Evolutionary conservation across 2,113 vertebrate species (phyloP).

Genomic region (Bambusicola thoracicus): DNA sequence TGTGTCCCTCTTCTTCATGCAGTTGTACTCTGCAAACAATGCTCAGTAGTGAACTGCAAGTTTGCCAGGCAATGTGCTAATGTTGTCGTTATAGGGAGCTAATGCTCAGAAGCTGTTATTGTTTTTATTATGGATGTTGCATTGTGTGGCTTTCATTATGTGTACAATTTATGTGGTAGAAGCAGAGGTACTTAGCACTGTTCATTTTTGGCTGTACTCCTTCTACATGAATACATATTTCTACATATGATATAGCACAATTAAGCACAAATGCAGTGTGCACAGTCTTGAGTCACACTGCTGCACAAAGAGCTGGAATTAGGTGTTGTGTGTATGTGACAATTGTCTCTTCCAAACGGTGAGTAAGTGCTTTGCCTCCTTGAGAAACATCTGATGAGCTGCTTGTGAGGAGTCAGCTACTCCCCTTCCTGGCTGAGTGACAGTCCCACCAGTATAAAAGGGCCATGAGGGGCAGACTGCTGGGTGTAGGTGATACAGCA

Average conservation of each 20-base stretch:
- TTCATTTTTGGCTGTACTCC: neutral
- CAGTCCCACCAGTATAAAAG: constrained; percentile 10
- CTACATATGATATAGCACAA: neutral
- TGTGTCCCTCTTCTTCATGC: neutral
- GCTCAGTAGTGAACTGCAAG: neutral
- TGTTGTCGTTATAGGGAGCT: neutral
- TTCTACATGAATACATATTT: neutral
- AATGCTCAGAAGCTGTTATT: neutral
- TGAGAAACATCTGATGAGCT: neutral
- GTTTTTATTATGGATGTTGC: neutral
- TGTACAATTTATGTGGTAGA: neutral
- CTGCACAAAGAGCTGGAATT: neutral
- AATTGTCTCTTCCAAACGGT: neutral
- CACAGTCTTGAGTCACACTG: neutral
- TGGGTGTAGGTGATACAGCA: constrained; percentile 1
- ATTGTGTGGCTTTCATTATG: neutral
- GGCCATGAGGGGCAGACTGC: neutral
- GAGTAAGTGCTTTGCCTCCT: neutral
- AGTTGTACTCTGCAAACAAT: neutral
- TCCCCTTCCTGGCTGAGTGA: constrained; percentile 42
- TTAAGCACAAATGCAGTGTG: neutral
- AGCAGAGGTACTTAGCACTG: neutral
- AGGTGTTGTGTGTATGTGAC: neutral
- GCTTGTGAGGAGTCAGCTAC: constrained; percentile 18
- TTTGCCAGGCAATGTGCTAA: neutral